phyloP scores from a whole-genome alignment of 2,888 invertebrate species.

The Octodonta nipae region DNA sequence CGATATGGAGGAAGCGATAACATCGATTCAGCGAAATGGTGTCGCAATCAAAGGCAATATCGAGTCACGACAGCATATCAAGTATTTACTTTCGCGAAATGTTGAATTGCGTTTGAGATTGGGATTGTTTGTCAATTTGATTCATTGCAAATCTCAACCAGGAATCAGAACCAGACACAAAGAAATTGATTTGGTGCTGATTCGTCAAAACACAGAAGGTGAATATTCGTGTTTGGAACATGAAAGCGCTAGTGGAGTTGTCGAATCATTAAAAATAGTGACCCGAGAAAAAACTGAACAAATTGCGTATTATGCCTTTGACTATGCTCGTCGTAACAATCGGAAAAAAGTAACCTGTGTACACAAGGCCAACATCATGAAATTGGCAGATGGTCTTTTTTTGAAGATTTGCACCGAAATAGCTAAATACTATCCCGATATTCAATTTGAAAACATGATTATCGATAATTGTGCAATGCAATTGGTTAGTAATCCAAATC shows the following conservation, averaged over 20 bases:
- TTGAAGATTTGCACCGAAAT: conserved; percentile 76
- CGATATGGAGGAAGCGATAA: no score
- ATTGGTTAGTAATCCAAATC: conserved; percentile 91
- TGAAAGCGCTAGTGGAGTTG: conserved; percentile 76
- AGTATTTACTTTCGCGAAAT: no score
- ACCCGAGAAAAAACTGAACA: conserved; percentile 82
- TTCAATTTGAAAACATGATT: conserved; percentile 92
- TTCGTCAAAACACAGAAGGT: conserved; percentile 97
- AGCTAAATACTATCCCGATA: conserved; percentile 78
- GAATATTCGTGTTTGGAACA: conserved; percentile 96
- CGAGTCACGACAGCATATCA: no score
- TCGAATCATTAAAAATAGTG: conserved; percentile 93
- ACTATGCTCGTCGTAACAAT: conserved; percentile 85
- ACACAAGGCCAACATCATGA: conserved; percentile 99
- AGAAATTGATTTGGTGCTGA: conserved; percentile 91
- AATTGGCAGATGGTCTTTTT: conserved; percentile 91
- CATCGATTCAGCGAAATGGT: no score
- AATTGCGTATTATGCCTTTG: conserved; percentile 98
- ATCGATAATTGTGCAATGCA: conserved; percentile 99
- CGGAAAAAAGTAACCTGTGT: conserved; percentile 94
- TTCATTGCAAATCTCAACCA: conserved; percentile 83
- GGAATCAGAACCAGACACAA: conserved; percentile 72
- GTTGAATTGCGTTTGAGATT: no score
- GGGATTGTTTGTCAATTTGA: conserved; percentile 85
- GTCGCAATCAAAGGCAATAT: no score